Evolutionary conservation across 2,113 vertebrate species (phyloP).

Genomic region (Lycocorax pyrrhopterus): DNA sequence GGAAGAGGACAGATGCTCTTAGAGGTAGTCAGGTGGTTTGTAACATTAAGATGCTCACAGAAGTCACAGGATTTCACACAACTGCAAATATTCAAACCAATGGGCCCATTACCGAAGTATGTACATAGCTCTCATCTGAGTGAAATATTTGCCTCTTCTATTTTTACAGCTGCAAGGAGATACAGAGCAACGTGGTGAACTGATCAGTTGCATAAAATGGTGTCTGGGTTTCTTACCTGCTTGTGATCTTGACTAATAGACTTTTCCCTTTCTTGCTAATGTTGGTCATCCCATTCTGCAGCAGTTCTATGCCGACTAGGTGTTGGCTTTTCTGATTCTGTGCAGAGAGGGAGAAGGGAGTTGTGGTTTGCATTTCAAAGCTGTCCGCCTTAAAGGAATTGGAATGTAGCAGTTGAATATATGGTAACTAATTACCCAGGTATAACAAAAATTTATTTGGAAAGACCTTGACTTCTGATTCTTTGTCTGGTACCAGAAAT

Average conservation of each 20-base stretch:
- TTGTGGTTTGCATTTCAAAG: conserved; percentile 6
- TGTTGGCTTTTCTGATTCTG: background rate
- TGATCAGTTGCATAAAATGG: background rate
- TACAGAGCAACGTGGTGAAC: background rate
- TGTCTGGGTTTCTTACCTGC: background rate
- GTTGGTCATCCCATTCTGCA: background rate
- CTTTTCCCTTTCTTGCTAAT: background rate
- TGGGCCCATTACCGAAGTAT: background rate
- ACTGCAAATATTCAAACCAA: background rate
- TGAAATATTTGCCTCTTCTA: background rate
- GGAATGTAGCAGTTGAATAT: background rate
- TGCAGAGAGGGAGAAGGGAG: background rate
- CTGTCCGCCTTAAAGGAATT: background rate
- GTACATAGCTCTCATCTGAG: background rate
- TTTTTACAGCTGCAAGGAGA: background rate
- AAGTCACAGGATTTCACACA: background rate
- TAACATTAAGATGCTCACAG: background rate
- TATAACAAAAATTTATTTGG: background rate
- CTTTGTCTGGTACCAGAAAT: background rate
- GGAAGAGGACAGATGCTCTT: background rate
- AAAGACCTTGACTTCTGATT: conserved; percentile 14
- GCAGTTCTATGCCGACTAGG: background rate
- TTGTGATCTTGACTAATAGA: background rate
- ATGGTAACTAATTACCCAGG: background rate
- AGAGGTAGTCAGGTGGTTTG: background rate